Evolutionary conservation across 35 echinoderm and acorn worm species (phyloP), one percentile per base, ranked within the genome.

Genomic region (Chiridota heheva): DNA sequence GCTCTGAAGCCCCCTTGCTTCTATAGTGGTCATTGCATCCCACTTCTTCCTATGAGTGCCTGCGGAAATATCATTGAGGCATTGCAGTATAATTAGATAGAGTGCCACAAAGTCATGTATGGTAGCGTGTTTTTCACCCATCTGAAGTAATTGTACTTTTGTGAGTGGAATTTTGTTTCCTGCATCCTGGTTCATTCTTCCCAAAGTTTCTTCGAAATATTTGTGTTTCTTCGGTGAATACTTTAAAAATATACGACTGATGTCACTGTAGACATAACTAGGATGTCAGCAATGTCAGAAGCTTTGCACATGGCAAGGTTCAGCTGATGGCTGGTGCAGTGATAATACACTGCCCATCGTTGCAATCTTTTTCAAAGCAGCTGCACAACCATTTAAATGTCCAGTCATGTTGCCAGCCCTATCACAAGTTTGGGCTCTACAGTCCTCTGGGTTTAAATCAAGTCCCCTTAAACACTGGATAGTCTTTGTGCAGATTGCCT

Each of bases 71-170:
- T n/a, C n/a, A n/a, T n/a, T n/a, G n/a, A n/a, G n/a, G n/a, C n/a
- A n/a, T n/a, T n/a, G n/a, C n/a, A n/a, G n/a, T n/a, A n/a, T n/a
- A n/a, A n/a, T n/a, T n/a, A n/a, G n/a, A n/a, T n/a, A n/a, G n/a
- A n/a, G n/a, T n/a, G n/a, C n/a, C n/a, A n/a, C n/a, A n/a, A n/a
- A n/a, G n/a, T n/a, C n/a, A n/a, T n/a, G n/a, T n/a, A n/a, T n/a
- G n/a, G 84, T 13, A n/a, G n/a, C n/a, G n/a, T n/a, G n/a, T 69
- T 60, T 44, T 91, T 82, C 16, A 85, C 82, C 89, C 89, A 91
- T 72, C 89, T 67, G 12, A 82, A 73, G 40, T 4, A 44, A 33
- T 42, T 73, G 42, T 10, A 73, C 39, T 43, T 73, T 73, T 24
- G 42, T 37, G 5, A 69, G 65, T 31, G 65, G 65, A 35, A 69